A percentile compares a stretch with the other conserved stretches of the same genome.
These are phyloP conservation scores for Ianthella basta DNA, from an alignment of 37 sponge, comb jelly and placozoan genomes.

Conservation along the genomic window DNA sequence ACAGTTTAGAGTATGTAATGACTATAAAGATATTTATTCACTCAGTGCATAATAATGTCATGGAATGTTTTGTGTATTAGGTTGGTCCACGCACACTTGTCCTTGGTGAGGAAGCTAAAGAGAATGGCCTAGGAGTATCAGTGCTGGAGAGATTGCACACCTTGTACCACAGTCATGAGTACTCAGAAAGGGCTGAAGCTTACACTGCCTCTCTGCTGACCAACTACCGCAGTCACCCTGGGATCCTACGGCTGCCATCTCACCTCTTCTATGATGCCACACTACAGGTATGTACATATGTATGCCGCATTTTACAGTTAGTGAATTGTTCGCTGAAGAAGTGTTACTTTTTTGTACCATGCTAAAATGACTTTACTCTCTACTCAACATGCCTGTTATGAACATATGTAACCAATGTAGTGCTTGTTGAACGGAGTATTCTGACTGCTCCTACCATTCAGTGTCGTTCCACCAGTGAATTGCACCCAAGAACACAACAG, in stretches of 20 bases:
- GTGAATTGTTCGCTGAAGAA: no score
- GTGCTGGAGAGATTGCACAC: slow-evolving; percentile 41
- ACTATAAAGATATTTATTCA: no score
- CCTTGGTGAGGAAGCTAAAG: slow-evolving; percentile 29
- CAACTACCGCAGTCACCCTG: slow-evolving; percentile 65
- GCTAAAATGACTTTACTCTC: no score
- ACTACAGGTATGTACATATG: slow-evolving; percentile 22
- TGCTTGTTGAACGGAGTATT: no score
- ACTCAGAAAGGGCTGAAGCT: neutral
- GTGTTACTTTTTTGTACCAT: no score
- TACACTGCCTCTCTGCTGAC: slow-evolving; percentile 54
- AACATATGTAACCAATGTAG: no score
- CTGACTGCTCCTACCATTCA: neutral
- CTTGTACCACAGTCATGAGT: slow-evolving; percentile 11
- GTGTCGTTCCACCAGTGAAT: neutral
- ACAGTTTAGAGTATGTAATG: no score
- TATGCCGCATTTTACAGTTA: neutral
- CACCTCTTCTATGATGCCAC: slow-evolving; percentile 61
- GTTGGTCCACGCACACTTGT: slow-evolving; percentile 60
- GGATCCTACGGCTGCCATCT: slow-evolving; percentile 60
- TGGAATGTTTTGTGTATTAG: slow-evolving; percentile 9
- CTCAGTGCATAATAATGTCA: no score
- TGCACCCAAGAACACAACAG: slow-evolving; percentile 10
- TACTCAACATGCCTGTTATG: no score
- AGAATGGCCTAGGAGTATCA: slow-evolving; percentile 53